A percentile compares a stretch with the other conserved stretches of the same genome.
Conservation (phyloP, 2,113 vertebrate genomes). For the Phalacrocorax pelagicus region DNA sequence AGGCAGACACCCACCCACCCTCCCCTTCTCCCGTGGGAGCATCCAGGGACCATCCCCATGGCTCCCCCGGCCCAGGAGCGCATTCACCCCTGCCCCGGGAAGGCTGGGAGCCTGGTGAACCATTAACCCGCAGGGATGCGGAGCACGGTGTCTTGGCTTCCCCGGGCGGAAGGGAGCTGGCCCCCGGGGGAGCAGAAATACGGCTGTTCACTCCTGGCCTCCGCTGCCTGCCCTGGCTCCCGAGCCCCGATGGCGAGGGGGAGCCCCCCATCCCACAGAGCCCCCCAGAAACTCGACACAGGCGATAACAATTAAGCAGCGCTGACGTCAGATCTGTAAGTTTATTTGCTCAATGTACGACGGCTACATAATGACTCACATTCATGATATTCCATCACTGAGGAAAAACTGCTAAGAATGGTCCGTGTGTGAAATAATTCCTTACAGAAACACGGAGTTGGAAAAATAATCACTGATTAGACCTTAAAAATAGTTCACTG, state of each 20-base stretch:
- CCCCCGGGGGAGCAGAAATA: neutral
- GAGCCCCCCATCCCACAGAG: neutral
- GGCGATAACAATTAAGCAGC: slow-evolving; percentile 44
- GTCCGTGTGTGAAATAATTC: slow-evolving; percentile 91
- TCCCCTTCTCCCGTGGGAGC: fast-evolving
- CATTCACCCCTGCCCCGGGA: neutral
- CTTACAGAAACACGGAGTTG: slow-evolving; percentile 84
- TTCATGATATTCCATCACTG: slow-evolving; percentile 96
- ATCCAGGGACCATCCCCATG: neutral
- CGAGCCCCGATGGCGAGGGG: fast-evolving
- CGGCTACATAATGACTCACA: slow-evolving; percentile 99
- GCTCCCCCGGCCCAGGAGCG: neutral
- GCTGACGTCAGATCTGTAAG: slow-evolving; percentile 87
- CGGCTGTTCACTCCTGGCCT: no score
- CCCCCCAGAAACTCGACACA: neutral
- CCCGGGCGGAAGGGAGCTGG: fast-evolving
- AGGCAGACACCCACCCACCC: no score
- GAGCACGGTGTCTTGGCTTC: neutral
- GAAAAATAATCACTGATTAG: slow-evolving; percentile 88
- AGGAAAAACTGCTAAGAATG: slow-evolving; percentile 96
- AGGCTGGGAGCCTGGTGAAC: fast-evolving
- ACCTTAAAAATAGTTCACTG: slow-evolving; percentile 89
- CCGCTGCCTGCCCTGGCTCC: neutral
- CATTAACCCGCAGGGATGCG: fast-evolving
- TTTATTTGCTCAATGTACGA: slow-evolving; percentile 98